These are phyloP conservation scores for Ceratoteleas bidentatus DNA, from an alignment of 1,140 invertebrate genomes.

Conservation along the genomic window DNA sequence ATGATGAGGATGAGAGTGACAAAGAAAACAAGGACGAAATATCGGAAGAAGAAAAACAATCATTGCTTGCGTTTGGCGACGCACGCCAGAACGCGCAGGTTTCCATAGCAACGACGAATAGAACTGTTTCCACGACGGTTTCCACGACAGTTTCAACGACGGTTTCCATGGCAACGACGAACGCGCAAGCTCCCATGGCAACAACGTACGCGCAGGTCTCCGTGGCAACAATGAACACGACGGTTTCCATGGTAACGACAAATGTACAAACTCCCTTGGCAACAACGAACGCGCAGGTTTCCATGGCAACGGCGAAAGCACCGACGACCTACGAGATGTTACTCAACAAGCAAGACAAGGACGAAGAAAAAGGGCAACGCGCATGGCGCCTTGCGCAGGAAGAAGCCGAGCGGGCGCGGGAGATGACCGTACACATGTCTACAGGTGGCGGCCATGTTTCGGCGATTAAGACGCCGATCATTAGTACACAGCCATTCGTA, in stretches of 20 bases:
- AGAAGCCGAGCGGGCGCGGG: background rate
- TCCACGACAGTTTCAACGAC: too few species aligned
- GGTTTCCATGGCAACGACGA: background rate
- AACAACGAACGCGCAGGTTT: background rate
- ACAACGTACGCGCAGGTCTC: background rate
- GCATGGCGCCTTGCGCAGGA: background rate
- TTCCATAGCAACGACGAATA: background rate
- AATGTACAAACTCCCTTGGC: background rate
- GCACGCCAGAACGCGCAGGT: background rate
- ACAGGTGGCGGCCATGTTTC: background rate
- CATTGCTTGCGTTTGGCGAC: too few species aligned
- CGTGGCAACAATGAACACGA: background rate
- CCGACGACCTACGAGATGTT: too few species aligned
- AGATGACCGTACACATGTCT: background rate
- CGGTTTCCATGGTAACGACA: background rate
- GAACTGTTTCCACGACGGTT: too few species aligned
- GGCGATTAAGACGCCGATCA: background rate
- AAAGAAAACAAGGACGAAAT: background rate
- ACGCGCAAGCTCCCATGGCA: background rate
- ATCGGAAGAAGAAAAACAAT: background rate
- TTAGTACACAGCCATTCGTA: conserved; percentile 17
- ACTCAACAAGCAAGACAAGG: too few species aligned
- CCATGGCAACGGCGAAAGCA: background rate
- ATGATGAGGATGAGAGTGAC: background rate
- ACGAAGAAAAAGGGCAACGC: too few species aligned